phyloP scores from a whole-genome alignment of 2,888 invertebrate genomes.

The Lasioglossum lativentre region DNA sequence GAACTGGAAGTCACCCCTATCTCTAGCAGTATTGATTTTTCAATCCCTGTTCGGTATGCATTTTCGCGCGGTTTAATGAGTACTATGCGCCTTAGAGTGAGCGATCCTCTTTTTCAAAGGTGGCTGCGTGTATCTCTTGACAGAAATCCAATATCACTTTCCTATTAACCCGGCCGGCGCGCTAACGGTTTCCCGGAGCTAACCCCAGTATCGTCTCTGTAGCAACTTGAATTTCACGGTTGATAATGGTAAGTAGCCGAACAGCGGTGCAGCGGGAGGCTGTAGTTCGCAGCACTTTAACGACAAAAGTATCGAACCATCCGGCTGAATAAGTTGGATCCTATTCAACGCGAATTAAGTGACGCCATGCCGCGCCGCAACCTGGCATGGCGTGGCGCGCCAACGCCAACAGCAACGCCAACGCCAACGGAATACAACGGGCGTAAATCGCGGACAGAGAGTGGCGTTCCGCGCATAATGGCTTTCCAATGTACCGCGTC shows the following conservation, averaged over 20 bases:
- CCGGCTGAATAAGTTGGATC: slow-evolving; percentile 32
- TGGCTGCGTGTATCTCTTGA: not conserved
- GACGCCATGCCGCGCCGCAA: slow-evolving; percentile 2
- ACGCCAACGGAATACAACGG: slow-evolving; percentile 18
- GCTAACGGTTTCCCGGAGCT: not conserved
- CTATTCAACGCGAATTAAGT: slow-evolving; percentile 55
- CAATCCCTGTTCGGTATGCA: not conserved
- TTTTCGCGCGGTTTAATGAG: not conserved
- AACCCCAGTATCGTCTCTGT: no score
- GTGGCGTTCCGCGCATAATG: slow-evolving; percentile 66
- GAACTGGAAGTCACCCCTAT: not conserved
- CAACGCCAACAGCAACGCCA: not conserved
- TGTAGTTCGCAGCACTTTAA: slow-evolving; percentile 13
- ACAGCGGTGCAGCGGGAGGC: not conserved
- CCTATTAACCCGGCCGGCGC: not conserved
- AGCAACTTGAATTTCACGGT: not conserved
- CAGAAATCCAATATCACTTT: slow-evolving; percentile 11
- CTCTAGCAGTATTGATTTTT: slow-evolving; percentile 1
- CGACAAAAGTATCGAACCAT: slow-evolving; percentile 32
- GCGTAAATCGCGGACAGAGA: slow-evolving; percentile 54
- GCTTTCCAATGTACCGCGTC: slow-evolving; percentile 78
- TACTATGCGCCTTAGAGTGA: not conserved
- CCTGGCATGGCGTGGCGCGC: not conserved
- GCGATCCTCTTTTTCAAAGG: not conserved
- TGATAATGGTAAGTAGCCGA: slow-evolving; percentile 12